Percentiles rank a stretch among this genome's conserved stretches.
Conservation (phyloP, 2,888 invertebrate species). For the Neoitamus cyanurus region DNA sequence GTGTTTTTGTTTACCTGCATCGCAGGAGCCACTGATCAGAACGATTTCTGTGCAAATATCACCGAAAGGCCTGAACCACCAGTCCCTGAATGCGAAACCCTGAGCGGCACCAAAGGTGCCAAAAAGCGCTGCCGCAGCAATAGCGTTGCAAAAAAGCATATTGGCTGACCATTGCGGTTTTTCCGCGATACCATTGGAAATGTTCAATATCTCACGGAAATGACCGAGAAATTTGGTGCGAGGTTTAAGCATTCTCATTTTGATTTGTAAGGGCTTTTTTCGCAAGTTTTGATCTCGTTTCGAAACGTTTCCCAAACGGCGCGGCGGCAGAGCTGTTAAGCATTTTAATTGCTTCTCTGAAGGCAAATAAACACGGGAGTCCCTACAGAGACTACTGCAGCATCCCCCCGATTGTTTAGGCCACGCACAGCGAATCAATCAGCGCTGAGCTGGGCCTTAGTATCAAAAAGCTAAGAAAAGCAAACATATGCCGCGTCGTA, state of each 20-base stretch:
- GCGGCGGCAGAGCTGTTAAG: background rate
- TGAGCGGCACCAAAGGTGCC: background rate
- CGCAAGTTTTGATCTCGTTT: background rate
- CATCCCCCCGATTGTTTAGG: background rate
- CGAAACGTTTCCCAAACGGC: background rate
- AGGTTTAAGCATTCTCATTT: background rate
- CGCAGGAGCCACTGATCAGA: background rate
- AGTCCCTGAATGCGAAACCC: background rate
- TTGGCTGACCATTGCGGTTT: background rate
- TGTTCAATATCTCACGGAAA: background rate
- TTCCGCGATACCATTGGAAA: background rate
- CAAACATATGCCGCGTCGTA: background rate
- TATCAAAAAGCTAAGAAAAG: constrained; percentile 34
- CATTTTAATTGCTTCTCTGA: background rate
- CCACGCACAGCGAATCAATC: background rate
- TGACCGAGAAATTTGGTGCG: background rate
- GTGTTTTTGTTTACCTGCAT: background rate
- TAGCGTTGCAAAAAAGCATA: background rate
- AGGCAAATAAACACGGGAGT: background rate
- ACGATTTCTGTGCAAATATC: background rate
- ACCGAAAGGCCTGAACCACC: background rate
- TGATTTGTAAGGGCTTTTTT: background rate
- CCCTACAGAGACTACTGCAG: background rate
- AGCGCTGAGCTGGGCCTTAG: background rate
- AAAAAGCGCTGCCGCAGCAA: background rate